Evolutionary conservation across 2,888 invertebrate species (phyloP).

Genomic region (Dicycla oo): DNA sequence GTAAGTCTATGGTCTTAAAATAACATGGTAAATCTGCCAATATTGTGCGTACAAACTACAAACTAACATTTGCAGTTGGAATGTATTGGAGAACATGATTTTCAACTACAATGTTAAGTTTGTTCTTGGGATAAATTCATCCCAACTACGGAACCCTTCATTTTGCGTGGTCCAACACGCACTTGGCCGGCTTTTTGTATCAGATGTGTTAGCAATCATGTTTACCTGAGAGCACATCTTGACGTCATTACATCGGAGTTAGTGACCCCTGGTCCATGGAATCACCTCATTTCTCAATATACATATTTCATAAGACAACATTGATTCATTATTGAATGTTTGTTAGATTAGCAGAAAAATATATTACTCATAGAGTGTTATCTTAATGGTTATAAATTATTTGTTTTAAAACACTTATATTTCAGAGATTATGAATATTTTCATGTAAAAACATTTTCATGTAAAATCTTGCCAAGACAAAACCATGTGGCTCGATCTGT

Average conservation of each 20-base stretch:
- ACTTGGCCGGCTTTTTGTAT: neutral
- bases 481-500: too few relatives aligned
- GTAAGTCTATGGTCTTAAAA: too few relatives aligned
- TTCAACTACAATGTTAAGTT: too few relatives aligned
- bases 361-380: slow-evolving; percentile 8
- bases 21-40: too few relatives aligned
- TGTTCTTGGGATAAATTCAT: too few relatives aligned
- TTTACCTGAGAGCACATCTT: neutral
- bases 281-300: slow-evolving; percentile 21
- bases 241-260: neutral
- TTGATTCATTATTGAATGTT: slow-evolving; percentile 29
- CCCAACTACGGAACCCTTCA: too few relatives aligned
- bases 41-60: too few relatives aligned
- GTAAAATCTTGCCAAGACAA: too few relatives aligned
- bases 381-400: slow-evolving; percentile 22
- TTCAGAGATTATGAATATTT: neutral
- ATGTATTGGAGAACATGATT: too few relatives aligned
- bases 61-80: too few relatives aligned
- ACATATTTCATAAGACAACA: slow-evolving; percentile 11
- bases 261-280: slow-evolving; percentile 11
- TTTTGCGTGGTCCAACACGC: too few relatives aligned
- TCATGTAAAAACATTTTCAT: too few relatives aligned
- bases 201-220: neutral
- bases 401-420: slow-evolving; percentile 4
- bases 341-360: slow-evolving; percentile 10